These are phyloP conservation scores for Andrena bucephala DNA, from an alignment of 2,888 invertebrate species.

Conservation along the genomic window DNA sequence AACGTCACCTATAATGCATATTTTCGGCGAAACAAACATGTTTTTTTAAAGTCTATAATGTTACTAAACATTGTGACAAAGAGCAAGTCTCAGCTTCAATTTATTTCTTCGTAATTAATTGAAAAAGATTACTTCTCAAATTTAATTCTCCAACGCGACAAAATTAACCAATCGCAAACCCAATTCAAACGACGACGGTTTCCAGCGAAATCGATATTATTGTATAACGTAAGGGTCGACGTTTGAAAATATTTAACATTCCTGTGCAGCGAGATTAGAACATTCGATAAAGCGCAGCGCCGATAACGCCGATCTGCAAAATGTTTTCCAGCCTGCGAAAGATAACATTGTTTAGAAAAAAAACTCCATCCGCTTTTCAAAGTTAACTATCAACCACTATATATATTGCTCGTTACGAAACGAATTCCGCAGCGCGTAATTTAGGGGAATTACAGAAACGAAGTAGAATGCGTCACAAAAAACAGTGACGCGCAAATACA, in stretches of 20 bases:
- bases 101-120: no score
- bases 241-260: constrained; percentile 55
- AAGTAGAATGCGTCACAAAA: no score
- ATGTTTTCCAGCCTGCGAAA: constrained; percentile 26
- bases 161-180: background rate
- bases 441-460: no score
- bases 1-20: no score
- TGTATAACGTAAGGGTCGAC: constrained; percentile 12
- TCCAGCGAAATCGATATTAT: constrained; percentile 38
- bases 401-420: background rate
- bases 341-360: constrained; percentile 49
- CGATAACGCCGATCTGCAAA: constrained; percentile 34
- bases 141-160: background rate
- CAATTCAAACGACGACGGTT: background rate
- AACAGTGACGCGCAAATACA: no score
- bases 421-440: background rate
- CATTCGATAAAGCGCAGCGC: constrained; percentile 41
- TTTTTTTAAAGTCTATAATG: no score
- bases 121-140: background rate
- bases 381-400: background rate
- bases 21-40: no score
- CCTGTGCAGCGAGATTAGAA: constrained; percentile 38
- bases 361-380: constrained; percentile 4
- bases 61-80: no score
- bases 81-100: no score